Conservation (phyloP, 2,797 vertebrate genomes). For the Ammospiza maritima region DNA sequence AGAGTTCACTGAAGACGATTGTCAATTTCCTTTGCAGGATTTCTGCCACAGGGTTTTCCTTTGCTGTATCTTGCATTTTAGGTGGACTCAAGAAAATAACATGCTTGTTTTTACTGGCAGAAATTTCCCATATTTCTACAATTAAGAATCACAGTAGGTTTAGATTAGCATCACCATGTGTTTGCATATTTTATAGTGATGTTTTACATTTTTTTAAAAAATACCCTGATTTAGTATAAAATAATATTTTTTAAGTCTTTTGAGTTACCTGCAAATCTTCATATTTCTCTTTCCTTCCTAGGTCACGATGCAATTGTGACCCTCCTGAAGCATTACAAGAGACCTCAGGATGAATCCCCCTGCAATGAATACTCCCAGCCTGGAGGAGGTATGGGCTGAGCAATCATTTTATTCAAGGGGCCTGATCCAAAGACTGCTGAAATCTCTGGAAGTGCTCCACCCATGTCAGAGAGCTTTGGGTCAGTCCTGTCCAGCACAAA, state of each 20-base stretch:
- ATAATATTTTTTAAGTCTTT: not conserved
- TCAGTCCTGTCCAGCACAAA: not conserved
- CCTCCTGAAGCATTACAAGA: slow-evolving; percentile 95
- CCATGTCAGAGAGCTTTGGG: not conserved
- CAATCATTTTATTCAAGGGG: not conserved
- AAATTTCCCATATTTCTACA: not conserved
- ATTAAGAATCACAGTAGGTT: not conserved
- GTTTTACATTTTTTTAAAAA: accelerated
- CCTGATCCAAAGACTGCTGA: not conserved
- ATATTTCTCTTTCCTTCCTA: slow-evolving; percentile 48
- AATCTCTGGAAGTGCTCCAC: not conserved
- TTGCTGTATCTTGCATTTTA: not conserved
- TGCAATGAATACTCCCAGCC: slow-evolving; percentile 97
- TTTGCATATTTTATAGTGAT: not conserved
- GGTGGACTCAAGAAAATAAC: not conserved
- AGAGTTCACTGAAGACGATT: not conserved
- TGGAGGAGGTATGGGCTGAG: slow-evolving; percentile 86
- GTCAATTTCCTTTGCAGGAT: not conserved
- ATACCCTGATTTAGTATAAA: not conserved
- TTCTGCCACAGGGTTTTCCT: not conserved
- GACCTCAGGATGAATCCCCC: slow-evolving; percentile 90
- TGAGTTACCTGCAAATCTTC: not conserved
- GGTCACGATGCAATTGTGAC: slow-evolving; percentile 95
- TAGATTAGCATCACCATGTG: not conserved
- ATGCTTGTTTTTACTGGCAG: not conserved